phyloP scores from a whole-genome alignment of 2,113 vertebrate species.

The Megatriorchis doriae region DNA sequence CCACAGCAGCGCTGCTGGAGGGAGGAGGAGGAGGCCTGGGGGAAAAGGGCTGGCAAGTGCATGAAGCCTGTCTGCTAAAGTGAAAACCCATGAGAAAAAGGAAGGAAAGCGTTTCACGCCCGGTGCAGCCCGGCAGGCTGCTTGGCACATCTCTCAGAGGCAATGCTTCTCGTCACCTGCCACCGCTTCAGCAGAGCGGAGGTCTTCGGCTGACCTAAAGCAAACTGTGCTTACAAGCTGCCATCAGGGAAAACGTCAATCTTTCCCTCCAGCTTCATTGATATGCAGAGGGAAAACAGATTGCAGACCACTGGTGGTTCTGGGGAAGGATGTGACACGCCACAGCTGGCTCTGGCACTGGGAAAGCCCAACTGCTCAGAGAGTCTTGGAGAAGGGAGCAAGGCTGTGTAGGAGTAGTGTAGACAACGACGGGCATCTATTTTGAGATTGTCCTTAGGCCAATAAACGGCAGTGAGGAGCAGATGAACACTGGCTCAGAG shows the following conservation, averaged over 20 bases:
- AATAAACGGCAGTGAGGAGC: rapidly evolving
- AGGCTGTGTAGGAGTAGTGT: rapidly evolving
- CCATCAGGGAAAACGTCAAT: background rate
- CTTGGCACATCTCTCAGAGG: background rate
- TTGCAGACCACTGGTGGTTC: background rate
- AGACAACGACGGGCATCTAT: rapidly evolving
- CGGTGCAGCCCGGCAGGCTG: background rate
- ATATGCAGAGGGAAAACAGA: background rate
- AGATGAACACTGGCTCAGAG: background rate
- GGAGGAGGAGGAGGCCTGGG: background rate
- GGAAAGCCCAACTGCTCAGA: background rate
- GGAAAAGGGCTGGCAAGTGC: background rate
- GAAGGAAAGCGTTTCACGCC: background rate
- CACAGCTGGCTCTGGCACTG: background rate
- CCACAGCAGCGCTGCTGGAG: background rate
- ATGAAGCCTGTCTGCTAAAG: background rate
- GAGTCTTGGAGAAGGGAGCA: background rate
- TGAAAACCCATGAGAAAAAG: background rate
- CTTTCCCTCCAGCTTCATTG: background rate
- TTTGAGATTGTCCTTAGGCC: background rate
- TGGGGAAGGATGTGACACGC: background rate
- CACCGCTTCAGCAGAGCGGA: rapidly evolving
- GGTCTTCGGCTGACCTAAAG: background rate
- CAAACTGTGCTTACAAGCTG: background rate
- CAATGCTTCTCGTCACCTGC: background rate